Evolutionary conservation across 2,113 vertebrate species (phyloP).

Genomic region (Ctenomys sociabilis): DNA sequence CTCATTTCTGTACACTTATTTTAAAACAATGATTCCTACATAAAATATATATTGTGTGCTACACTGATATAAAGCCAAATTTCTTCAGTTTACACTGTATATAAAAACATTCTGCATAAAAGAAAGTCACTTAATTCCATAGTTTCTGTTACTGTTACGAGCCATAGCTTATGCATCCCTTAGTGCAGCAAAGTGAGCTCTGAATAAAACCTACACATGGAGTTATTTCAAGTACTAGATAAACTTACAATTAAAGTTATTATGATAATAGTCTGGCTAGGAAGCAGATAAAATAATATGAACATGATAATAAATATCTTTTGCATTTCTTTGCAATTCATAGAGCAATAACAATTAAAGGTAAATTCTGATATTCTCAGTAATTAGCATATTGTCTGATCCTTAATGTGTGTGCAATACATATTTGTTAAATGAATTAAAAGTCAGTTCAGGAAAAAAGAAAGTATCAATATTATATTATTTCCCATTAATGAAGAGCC

Average conservation of each 20-base stretch:
- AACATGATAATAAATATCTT: neutral
- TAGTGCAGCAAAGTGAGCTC: neutral
- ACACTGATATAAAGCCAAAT: neutral
- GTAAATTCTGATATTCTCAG: neutral
- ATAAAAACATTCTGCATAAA: neutral
- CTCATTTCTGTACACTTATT: neutral
- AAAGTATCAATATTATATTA: constrained; percentile 13
- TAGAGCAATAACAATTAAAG: constrained; percentile 1
- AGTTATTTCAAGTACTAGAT: neutral
- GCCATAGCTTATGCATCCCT: neutral
- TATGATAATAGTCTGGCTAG: neutral
- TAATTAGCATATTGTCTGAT: neutral
- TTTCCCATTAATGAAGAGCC: neutral
- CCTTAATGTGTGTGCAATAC: constrained; percentile 26
- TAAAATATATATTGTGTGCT: constrained; percentile 16
- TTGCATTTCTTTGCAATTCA: neutral
- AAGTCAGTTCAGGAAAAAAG: constrained; percentile 21
- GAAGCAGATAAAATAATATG: neutral
- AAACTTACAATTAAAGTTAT: constrained; percentile 5
- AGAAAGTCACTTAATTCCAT: neutral
- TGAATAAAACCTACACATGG: constrained; percentile 5
- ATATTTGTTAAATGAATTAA: constrained; percentile 45
- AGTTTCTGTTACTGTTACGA: neutral
- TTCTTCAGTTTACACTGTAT: neutral
- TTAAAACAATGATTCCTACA: neutral